A percentile compares a stretch with the other conserved stretches of the same genome.
These are phyloP conservation scores for Anneissia japonica DNA, from an alignment of 35 echinoderm and acorn worm species.

Conservation along the genomic window DNA sequence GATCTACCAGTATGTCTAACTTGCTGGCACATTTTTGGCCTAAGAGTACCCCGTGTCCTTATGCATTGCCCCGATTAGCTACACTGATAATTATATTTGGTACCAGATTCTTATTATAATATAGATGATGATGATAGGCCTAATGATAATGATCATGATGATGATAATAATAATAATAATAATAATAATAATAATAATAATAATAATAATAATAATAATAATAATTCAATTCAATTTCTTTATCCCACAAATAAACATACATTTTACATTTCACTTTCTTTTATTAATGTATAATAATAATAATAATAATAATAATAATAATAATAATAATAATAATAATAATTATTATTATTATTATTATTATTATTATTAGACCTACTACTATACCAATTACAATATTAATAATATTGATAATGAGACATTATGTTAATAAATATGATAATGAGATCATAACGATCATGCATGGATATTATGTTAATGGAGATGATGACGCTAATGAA, in stretches of 20 bases:
- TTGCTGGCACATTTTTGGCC: no score
- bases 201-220: not conserved
- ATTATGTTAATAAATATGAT: not conserved
- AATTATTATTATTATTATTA: conserved; percentile 7
- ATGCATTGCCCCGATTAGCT: no score
- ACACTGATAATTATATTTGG: no score
- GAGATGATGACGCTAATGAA: not conserved
- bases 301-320: not conserved
- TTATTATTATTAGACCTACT: not conserved
- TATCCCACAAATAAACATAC: not conserved
- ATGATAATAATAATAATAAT: not conserved
- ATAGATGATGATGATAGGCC: no score
- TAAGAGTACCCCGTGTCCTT: no score
- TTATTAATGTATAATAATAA: not conserved
- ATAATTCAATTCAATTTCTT: not conserved
- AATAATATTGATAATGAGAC: not conserved
- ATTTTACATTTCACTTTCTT: no score
- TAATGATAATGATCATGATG: not conserved
- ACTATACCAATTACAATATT: not conserved
- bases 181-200: not conserved
- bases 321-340: conserved; percentile 8
- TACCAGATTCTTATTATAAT: no score
- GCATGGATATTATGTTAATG: not conserved
- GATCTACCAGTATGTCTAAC: no score
- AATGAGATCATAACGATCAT: not conserved